These are phyloP conservation scores for Drosophila prosaltans DNA, from an alignment of 1,140 invertebrate genomes.

Conservation along the genomic window DNA sequence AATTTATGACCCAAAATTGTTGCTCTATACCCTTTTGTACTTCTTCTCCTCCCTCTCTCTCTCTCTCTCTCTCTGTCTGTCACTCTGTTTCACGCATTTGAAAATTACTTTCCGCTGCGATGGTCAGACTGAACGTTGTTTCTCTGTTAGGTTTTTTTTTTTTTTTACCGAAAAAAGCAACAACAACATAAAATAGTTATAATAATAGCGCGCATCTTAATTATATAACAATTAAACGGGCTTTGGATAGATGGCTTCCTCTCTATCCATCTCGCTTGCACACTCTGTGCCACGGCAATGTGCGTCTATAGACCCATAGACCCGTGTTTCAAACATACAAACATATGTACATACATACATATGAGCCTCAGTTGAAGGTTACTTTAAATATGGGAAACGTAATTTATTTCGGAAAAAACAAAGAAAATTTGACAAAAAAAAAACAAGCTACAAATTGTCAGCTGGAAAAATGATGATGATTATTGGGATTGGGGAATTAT, in stretches of 20 bases:
- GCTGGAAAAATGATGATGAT: slow-evolving; percentile 58
- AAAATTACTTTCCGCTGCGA: slow-evolving; percentile 78
- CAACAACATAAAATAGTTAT: slow-evolving; percentile 44
- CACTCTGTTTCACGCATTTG: slow-evolving; percentile 17
- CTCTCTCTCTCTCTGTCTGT: not conserved
- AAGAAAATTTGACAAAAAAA: slow-evolving; percentile 66
- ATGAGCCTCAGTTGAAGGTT: slow-evolving; percentile 40
- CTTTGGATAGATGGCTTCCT: slow-evolving; percentile 33
- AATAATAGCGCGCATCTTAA: slow-evolving; percentile 78
- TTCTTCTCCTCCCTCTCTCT: not conserved
- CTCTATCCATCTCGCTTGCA: slow-evolving; percentile 36
- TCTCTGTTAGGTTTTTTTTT: slow-evolving; percentile 73
- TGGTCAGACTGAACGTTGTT: slow-evolving; percentile 43
- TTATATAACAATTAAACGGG: slow-evolving; percentile 75
- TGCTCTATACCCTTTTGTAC: not conserved
- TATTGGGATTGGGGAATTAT: slow-evolving; percentile 20
- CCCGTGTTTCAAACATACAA: not conserved
- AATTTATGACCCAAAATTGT: slow-evolving; percentile 9
- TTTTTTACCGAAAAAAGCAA: slow-evolving; percentile 31
- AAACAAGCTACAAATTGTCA: slow-evolving; percentile 26
- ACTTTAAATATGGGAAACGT: slow-evolving; percentile 50
- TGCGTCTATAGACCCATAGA: not conserved
- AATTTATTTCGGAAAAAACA: slow-evolving; percentile 63
- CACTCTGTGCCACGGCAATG: slow-evolving; percentile 1
- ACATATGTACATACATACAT: not conserved